phyloP scores from a whole-genome alignment of 1,140 invertebrate species.

The Sarcophaga peregrina region DNA sequence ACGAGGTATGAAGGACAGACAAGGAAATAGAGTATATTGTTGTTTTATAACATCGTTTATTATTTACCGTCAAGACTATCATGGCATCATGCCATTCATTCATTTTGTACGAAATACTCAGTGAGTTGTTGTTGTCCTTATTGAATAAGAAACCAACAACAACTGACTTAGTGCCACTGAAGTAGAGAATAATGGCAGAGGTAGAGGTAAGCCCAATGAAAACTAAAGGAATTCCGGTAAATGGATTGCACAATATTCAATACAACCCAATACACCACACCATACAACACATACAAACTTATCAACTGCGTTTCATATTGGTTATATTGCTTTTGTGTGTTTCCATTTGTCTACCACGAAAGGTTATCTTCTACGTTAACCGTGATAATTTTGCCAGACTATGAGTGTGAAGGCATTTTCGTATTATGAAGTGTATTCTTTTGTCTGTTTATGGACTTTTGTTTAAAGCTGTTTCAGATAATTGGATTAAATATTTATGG shows the following conservation, averaged over 20 bases:
- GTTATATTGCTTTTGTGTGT: not conserved
- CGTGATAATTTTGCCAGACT: not conserved
- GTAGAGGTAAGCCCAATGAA: not conserved
- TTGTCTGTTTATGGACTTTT: not conserved
- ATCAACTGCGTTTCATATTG: constrained; percentile 39
- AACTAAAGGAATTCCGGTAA: not conserved
- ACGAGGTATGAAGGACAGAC: too few species aligned
- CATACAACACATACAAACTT: not conserved
- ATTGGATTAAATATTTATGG: constrained; percentile 25
- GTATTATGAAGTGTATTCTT: not conserved
- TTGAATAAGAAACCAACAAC: not conserved
- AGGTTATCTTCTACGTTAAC: not conserved
- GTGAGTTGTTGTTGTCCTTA: too few species aligned
- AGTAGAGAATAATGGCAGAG: not conserved
- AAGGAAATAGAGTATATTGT: constrained; percentile 17
- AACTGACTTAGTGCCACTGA: not conserved
- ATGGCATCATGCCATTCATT: constrained; percentile 34
- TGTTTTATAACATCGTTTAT: constrained; percentile 40
- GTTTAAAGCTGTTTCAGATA: constrained; percentile 11
- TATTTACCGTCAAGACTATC: constrained; percentile 39
- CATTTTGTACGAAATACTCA: not conserved
- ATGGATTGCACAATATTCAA: not conserved
- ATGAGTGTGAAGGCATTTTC: not conserved
- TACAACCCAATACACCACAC: too few species aligned
- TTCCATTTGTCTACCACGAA: not conserved